Conservation (phyloP, 2,797 vertebrate genomes). For the Brachymystax lenok region DNA sequence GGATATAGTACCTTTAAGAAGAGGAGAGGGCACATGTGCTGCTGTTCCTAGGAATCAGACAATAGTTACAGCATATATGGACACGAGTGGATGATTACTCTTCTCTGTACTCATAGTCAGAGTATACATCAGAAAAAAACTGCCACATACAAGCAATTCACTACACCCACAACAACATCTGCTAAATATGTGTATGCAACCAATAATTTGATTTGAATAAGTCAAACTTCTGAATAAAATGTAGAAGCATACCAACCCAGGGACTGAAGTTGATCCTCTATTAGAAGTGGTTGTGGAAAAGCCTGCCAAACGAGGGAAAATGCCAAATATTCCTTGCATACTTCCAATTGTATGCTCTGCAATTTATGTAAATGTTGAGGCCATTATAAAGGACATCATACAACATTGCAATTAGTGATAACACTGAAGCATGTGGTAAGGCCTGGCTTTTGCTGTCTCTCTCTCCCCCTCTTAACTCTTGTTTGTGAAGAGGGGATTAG, state of each 20-base stretch:
- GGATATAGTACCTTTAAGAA: conserved; percentile 21
- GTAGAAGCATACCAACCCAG: background rate
- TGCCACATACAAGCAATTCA: background rate
- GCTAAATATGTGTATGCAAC: too few relatives aligned
- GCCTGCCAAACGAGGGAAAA: background rate
- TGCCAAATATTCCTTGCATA: background rate
- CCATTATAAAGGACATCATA: conserved; percentile 9
- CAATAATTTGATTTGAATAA: too few relatives aligned
- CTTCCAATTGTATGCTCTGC: background rate
- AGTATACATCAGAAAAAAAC: background rate
- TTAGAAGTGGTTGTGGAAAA: background rate
- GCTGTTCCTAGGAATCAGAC: background rate
- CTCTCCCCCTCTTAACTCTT: conserved; percentile 30
- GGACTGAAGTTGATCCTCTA: background rate
- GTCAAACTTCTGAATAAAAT: background rate
- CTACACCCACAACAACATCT: too few relatives aligned
- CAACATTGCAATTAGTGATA: conserved; percentile 2
- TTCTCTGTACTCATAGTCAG: background rate
- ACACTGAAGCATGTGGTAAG: conserved; percentile 1
- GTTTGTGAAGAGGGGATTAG: conserved; percentile 59
- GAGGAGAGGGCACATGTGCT: background rate
- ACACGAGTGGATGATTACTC: background rate
- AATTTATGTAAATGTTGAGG: conserved; percentile 3
- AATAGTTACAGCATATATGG: background rate
- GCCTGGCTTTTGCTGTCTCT: background rate